Base-by-base conservation (phyloP, 1,140 invertebrate genomes). In the Bombus huntii region DNA sequence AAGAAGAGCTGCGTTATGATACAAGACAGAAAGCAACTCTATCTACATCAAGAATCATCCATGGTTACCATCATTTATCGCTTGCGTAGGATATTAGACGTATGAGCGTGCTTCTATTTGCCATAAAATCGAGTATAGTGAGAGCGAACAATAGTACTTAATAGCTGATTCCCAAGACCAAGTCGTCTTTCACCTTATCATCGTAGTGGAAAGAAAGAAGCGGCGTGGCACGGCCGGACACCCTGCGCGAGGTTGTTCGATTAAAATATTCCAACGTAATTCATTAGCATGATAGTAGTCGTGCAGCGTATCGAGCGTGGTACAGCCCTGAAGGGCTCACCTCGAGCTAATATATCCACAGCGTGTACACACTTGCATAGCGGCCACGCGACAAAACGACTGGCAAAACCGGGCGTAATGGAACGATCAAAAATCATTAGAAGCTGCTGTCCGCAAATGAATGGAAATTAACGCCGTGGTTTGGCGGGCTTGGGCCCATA, bases 261-360 rank as follows among this genome's bases (percentile, higher is more conserved):
- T 80, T 79, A 85, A 80, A 85, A 85, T 85, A 80, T 68, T 53
- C 72, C 44, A 39, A 13, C 39, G 65, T 76, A 68, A 83, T 76
- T 68, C 59, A 83, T 83, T 83, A 83, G n/a, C 34, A 57, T 39
- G 72, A 57, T 3, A 31, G 34, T 25, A 53, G 15, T 31, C 34
- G 34, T 31, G 18, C 66, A 57, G 28, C 78, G 59, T 78, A n/a
- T 78, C 44, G 68, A 34, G 47, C 28, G 12, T 68, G 68, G 9
- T 39, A 9, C 1, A 31, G 31, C 31, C 8, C 34, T 4, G 18
- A 15, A 34, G 66, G 18, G 31, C 31, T 68, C 31, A 22, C 31
- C 66, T 68, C 66, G 66, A 34, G 66, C 66, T 34, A 34, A 18
- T 31, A 39, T 59, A 4, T n/a, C 62, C 5, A 15, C n/a, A n/a